These are phyloP conservation scores for Exephanes ischioxanthus DNA, from an alignment of 2,888 invertebrate species.

Conservation along the genomic window DNA sequence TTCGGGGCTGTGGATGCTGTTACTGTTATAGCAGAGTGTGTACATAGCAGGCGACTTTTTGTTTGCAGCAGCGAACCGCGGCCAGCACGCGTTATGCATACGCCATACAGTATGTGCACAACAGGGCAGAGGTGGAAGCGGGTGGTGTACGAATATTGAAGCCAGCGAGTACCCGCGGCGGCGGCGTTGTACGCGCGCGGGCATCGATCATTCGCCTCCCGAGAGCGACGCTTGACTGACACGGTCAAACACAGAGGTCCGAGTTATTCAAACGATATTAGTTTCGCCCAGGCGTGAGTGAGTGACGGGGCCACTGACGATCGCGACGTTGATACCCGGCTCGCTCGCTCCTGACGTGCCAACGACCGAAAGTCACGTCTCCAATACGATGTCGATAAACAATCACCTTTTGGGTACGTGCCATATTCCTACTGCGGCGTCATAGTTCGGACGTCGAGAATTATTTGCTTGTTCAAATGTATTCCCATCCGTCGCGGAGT, in stretches of 20 bases:
- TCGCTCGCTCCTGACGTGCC: conserved; percentile 50
- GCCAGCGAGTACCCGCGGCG: conserved; percentile 11
- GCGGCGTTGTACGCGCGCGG: conserved; percentile 20
- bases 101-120: conserved; percentile 20
- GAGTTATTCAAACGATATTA: conserved; percentile 72
- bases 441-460: conserved; percentile 30
- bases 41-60: conserved; percentile 25
- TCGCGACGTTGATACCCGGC: conserved; percentile 62
- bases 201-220: conserved; percentile 62
- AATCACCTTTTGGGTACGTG: conserved; percentile 11
- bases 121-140: conserved; percentile 3
- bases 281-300: conserved; percentile 65
- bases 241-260: conserved; percentile 69
- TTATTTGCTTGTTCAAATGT: conserved; percentile 13
- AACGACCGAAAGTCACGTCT: conserved; percentile 44
- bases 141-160: conserved; percentile 36
- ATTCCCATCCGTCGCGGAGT: background rate
- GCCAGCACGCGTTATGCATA: conserved; percentile 37
- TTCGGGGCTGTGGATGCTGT: background rate
- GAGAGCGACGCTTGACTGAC: conserved; percentile 69
- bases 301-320: conserved; percentile 68
- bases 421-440: conserved; percentile 14
- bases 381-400: conserved; percentile 50
- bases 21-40: background rate
- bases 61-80: conserved; percentile 35